Conservation (phyloP, 92 coral and sea anemone genomes). For the Siderastrea siderea region DNA sequence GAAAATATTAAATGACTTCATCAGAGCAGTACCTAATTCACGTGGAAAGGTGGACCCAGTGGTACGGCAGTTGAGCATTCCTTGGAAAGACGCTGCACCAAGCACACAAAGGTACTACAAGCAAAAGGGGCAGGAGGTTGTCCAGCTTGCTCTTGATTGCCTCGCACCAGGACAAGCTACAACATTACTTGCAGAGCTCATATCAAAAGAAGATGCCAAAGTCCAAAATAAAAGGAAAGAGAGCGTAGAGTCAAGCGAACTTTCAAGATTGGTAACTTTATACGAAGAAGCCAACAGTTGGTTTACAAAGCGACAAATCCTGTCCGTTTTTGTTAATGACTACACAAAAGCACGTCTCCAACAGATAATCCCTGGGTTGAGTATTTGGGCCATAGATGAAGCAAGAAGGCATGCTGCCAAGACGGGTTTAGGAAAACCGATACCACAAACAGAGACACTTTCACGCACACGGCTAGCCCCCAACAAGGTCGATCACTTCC, state of each 20-base stretch:
- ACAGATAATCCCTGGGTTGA: constrained; percentile 38
- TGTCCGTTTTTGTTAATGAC: constrained; percentile 47
- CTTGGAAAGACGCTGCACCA: constrained; percentile 18
- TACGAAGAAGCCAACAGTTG: constrained; percentile 33
- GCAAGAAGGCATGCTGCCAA: constrained; percentile 37
- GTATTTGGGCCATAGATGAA: constrained; percentile 53
- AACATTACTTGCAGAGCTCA: background rate
- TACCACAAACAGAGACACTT: background rate
- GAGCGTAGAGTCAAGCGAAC: background rate
- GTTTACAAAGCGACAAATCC: constrained; percentile 34
- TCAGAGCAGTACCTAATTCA: background rate
- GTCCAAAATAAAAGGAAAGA: background rate
- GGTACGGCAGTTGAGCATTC: constrained; percentile 20
- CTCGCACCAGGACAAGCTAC: constrained; percentile 36
- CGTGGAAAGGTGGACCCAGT: constrained; percentile 33
- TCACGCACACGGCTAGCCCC: constrained; percentile 23
- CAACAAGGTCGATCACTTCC: constrained; percentile 56
- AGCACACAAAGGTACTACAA: constrained; percentile 39
- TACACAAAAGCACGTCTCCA: constrained; percentile 38
- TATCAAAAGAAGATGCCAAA: background rate
- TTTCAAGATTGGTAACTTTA: background rate
- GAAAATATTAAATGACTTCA: constrained; percentile 18
- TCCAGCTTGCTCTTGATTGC: constrained; percentile 16
- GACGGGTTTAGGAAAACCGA: constrained; percentile 42
- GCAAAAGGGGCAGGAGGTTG: constrained; percentile 14